Evolutionary conservation across 2,797 vertebrate species (phyloP).

Genomic region (Sebastes itinus): DNA sequence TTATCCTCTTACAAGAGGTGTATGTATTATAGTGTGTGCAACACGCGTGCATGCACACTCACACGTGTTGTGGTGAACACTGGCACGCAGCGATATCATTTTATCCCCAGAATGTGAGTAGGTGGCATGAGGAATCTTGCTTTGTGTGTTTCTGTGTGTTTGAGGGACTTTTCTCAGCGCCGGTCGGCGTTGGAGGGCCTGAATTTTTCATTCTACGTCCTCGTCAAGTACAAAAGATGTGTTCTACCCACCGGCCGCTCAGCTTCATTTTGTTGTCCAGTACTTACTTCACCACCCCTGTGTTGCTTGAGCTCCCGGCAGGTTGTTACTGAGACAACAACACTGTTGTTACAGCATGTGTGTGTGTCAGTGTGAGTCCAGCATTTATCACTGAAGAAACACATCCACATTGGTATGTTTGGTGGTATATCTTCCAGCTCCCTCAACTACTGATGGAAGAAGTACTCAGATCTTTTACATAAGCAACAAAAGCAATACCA

Average conservation of each 20-base stretch:
- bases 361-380: conserved; percentile 30
- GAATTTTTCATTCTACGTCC: conserved; percentile 35
- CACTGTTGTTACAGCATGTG: conserved; percentile 12
- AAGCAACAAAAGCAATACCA: not conserved
- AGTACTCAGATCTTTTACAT: not conserved
- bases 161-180: conserved; percentile 21
- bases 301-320: conserved; percentile 41
- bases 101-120: conserved; percentile 50
- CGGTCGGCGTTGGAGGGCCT: conserved; percentile 22
- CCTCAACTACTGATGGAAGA: not conserved
- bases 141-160: conserved; percentile 23
- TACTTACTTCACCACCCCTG: conserved; percentile 28
- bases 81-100: conserved; percentile 30
- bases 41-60: not conserved
- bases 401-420: conserved; percentile 25
- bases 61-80: conserved; percentile 27
- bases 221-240: conserved; percentile 38
- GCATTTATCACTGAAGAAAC: conserved; percentile 46
- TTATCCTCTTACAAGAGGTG: conserved; percentile 81
- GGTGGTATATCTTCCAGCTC: not conserved
- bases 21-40: conserved; percentile 50
- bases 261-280: conserved; percentile 33
- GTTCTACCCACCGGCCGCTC: conserved; percentile 26
- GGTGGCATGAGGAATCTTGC: conserved; percentile 46
- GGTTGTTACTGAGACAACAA: conserved; percentile 40